Conservation (phyloP, 2,113 vertebrate species). For the Nycticryphes semicollaris region DNA sequence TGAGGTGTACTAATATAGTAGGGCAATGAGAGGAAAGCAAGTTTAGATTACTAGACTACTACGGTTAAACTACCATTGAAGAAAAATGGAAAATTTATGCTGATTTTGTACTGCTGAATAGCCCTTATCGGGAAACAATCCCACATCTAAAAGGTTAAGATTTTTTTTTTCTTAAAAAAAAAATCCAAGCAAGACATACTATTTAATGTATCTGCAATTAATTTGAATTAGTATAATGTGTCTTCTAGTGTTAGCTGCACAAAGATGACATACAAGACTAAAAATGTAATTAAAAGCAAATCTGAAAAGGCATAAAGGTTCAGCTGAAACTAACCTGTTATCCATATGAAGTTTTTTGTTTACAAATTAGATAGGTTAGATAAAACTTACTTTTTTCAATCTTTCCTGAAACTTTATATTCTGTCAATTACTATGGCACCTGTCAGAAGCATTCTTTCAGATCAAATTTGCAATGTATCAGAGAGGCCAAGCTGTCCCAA, state of each 20-base stretch:
- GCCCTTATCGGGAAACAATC: background rate
- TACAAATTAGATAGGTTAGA: background rate
- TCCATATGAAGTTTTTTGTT: background rate
- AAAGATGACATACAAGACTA: background rate
- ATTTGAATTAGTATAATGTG: background rate
- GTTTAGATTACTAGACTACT: background rate
- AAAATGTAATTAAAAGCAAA: background rate
- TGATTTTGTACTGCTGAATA: background rate
- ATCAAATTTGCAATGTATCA: background rate
- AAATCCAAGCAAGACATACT: background rate
- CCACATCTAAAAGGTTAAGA: background rate
- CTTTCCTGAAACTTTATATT: background rate
- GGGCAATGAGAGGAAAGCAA: background rate
- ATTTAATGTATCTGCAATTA: background rate
- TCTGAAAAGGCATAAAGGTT: background rate
- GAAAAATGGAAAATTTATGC: background rate
- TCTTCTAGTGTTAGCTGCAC: background rate
- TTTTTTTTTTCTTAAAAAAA: background rate
- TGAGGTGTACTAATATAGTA: background rate
- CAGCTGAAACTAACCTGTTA: background rate
- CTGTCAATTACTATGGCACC: background rate
- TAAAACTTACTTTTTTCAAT: background rate
- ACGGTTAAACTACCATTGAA: background rate
- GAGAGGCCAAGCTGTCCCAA: background rate
- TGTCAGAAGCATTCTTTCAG: background rate